phyloP scores from a whole-genome alignment of 2,797 vertebrate species.

The Artibeus lituratus region DNA sequence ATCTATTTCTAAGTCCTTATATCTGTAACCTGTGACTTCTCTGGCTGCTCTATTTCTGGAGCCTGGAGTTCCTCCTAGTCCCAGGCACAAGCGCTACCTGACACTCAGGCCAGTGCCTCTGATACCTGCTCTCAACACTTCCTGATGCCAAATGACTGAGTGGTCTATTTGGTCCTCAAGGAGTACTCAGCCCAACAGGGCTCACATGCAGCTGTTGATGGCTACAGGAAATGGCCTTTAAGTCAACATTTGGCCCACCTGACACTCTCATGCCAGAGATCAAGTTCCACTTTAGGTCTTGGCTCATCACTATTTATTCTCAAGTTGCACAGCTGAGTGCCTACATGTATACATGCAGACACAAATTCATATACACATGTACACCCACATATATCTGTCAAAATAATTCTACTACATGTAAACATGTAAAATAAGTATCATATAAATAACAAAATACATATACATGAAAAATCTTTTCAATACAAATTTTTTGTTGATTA shows the following conservation, averaged over 20 bases:
- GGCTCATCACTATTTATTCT: neutral
- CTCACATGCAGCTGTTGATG: fast-evolving
- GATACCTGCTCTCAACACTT: neutral
- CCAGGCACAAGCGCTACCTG: neutral
- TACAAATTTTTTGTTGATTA: neutral
- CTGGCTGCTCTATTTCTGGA: neutral
- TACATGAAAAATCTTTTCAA: neutral
- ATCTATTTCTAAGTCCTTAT: neutral
- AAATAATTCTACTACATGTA: neutral
- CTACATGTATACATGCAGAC: fast-evolving
- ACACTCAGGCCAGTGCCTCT: neutral
- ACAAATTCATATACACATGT: fast-evolving
- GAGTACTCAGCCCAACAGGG: fast-evolving
- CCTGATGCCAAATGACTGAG: neutral
- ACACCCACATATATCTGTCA: no score
- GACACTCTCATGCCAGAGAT: neutral
- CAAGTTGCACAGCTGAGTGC: fast-evolving
- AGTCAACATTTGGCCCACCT: neutral
- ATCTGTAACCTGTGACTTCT: neutral
- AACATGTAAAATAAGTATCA: neutral
- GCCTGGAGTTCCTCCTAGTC: neutral
- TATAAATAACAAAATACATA: neutral
- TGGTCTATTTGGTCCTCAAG: neutral
- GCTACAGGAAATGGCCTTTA: neutral
- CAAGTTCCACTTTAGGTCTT: neutral